These are phyloP conservation scores for Epinotia demarniana DNA, from an alignment of 2,888 invertebrate genomes.

Conservation along the genomic window DNA sequence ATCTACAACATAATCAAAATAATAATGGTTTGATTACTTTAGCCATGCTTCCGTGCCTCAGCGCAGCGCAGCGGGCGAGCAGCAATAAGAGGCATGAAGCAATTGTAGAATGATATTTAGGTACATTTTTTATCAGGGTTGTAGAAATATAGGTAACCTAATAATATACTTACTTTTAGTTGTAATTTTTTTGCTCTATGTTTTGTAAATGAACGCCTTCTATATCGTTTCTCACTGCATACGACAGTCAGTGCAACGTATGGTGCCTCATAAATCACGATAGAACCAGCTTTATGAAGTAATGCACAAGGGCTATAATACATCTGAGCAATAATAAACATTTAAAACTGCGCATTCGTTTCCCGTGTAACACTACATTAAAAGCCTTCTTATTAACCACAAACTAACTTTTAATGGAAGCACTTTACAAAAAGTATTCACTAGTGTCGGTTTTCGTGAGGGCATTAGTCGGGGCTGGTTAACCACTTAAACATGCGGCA, in stretches of 20 bases:
- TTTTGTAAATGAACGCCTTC: not conserved
- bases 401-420: slow-evolving; percentile 17
- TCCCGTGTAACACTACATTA: not conserved
- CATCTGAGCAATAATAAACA: not conserved
- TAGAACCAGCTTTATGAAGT: not conserved
- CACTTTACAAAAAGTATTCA: slow-evolving; percentile 29
- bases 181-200: not conserved
- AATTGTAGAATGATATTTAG: slow-evolving; percentile 13
- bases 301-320: not conserved
- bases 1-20: slow-evolving; percentile 21
- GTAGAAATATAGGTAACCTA: not conserved
- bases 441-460: slow-evolving; percentile 34
- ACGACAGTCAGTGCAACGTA: not conserved
- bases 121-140: not conserved
- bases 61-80: not conserved
- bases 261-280: too few species aligned
- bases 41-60: slow-evolving; percentile 9
- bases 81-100: slow-evolving; percentile 19
- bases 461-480: slow-evolving; percentile 42
- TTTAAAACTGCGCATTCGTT: not conserved
- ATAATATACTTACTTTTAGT: too few species aligned
- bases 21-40: slow-evolving; percentile 10
- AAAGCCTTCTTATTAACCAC: slow-evolving; percentile 14
- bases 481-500: slow-evolving; percentile 30
- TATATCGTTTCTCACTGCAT: not conserved